phyloP scores from a whole-genome alignment of 2,888 invertebrate species.

The Euclidia mi region DNA sequence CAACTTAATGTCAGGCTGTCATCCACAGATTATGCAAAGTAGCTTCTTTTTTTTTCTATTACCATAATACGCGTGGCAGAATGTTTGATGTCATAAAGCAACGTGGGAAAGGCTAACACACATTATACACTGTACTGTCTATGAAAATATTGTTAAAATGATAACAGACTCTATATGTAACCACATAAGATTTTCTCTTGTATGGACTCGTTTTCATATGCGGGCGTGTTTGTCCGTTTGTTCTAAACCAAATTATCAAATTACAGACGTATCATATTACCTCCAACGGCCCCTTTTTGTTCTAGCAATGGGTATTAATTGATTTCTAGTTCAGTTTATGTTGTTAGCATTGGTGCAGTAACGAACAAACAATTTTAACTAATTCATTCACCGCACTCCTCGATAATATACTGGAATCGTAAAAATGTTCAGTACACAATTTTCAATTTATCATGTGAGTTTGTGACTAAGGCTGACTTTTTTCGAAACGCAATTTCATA shows the following conservation, averaged over 20 bases:
- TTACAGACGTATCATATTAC: conserved; percentile 72
- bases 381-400: conserved; percentile 11
- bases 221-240: conserved; percentile 65
- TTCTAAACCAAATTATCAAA: conserved; percentile 63
- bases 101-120: conserved; percentile 82
- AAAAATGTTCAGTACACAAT: too few species aligned
- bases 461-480: too few species aligned
- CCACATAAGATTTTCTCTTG: conserved; percentile 21
- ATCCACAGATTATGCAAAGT: conserved; percentile 85
- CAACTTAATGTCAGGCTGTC: conserved; percentile 81
- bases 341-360: conserved; percentile 35
- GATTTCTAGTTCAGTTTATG: conserved; percentile 48
- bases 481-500: too few species aligned
- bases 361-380: conserved; percentile 23
- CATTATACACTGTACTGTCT: conserved; percentile 37
- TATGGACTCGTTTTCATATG: conserved; percentile 41
- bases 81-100: conserved; percentile 78
- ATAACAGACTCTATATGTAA: conserved; percentile 37
- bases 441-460: conserved; percentile 46
- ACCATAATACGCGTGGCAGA: conserved; percentile 79
- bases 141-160: conserved; percentile 24
- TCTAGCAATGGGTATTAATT: conserved; percentile 52
- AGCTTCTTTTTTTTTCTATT: conserved; percentile 82
- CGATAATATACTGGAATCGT: too few species aligned
- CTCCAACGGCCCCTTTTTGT: conserved; percentile 57